Conservation (phyloP, 2,113 vertebrate species). For the Toxotes chatareus region DNA sequence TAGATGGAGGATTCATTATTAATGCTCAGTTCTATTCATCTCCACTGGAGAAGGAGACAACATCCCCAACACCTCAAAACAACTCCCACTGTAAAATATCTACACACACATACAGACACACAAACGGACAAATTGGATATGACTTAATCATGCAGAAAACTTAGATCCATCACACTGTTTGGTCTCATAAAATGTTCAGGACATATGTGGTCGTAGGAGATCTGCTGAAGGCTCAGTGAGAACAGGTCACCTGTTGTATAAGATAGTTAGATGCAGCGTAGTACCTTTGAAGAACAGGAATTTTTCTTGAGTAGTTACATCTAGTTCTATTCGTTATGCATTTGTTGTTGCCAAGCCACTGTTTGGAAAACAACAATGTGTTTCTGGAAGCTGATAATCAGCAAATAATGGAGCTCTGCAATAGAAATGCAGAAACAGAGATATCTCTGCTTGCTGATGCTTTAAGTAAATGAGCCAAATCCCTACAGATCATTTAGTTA, state of each 20-base stretch:
- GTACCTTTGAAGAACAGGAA: neutral
- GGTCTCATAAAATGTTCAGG: conserved; percentile 2
- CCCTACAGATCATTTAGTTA: neutral
- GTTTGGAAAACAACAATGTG: neutral
- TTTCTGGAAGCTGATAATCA: neutral
- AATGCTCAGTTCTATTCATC: conserved; percentile 18
- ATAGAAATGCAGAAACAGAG: neutral
- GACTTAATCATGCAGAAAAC: neutral
- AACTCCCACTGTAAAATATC: neutral
- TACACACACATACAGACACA: neutral
- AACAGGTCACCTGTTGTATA: neutral
- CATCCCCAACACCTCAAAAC: neutral
- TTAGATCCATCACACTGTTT: neutral
- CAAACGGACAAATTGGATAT: neutral
- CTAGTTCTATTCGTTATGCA: too few species aligned
- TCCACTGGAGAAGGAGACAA: neutral
- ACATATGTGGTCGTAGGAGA: neutral
- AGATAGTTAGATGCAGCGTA: neutral
- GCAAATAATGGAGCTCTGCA: neutral
- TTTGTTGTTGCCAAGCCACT: neutral
- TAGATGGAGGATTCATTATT: conserved; percentile 28
- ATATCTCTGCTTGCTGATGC: neutral
- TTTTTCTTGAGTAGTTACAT: neutral
- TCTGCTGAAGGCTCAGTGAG: neutral
- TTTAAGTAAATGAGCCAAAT: neutral